Base-by-base conservation (phyloP, 2,888 invertebrate species). In the Pristionchus entomophagus region DNA sequence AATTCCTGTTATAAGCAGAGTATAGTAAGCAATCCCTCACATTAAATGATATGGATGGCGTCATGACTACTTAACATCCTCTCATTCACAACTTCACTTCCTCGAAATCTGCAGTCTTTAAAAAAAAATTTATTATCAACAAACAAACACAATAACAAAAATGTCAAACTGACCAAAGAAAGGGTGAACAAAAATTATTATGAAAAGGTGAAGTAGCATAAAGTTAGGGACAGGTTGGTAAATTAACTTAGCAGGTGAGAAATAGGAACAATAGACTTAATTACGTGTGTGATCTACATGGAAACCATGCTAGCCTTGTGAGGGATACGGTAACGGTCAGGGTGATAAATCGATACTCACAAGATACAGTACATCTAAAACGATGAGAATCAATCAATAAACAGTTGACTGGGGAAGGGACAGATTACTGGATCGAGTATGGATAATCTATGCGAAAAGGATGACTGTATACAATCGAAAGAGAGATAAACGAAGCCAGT, bases 91-190 rank as follows among this genome's bases (percentile, higher is more conserved):
- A n/a, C n/a, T n/a, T n/a, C n/a, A n/a, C n/a, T n/a, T n/a, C n/a
- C n/a, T n/a, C n/a, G n/a, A n/a, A n/a, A n/a, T n/a, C 45, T 45
- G 45, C 45, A 45, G 14, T 45, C 45, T 45, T 10, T 45, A 45
- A 45, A 45, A 38, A 29, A 78, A 78, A 78, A 78, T 49, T 29
- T 29, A 49, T 45, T 49, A 29, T 78, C 49, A 78, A 49, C 78
- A 49, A 65, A 65, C 29, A 65, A 78, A 78, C 78, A 49, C 78
- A 78, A 77, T 78, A 78, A 78, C 78, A 78, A 78, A 32, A 49
- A 29, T 78, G 78, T 78, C 78, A 78, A 78, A 78, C 78, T 78
- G 78, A 78, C 78, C 78, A 78, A 78, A 51, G 19, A 49, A 8
- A 77, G 49, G 19, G 26, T 22, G 26, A 41, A 38, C 41, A 49